Base-by-base conservation (phyloP, 2,797 vertebrate genomes). In the Diplodus puntazzo region DNA sequence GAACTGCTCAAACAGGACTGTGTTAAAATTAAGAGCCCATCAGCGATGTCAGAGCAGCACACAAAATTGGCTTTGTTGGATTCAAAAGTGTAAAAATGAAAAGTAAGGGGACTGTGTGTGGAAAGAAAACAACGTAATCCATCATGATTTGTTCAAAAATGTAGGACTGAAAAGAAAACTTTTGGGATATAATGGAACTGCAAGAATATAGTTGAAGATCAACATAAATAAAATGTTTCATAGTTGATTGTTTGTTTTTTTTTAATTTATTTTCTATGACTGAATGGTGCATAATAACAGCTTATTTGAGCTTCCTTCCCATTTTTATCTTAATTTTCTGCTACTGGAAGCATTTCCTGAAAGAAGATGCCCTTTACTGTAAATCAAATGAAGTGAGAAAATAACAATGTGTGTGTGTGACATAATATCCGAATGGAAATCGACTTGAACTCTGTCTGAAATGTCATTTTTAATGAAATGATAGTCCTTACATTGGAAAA, bases 1-100 rank as follows among this genome's bases (percentile, higher is more conserved):
- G 23, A 79, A 54, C 63, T 17, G 73, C 67, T 80, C 57, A 45
- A 59, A 75, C 58, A 11, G 14, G 49, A 58, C 61, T 54, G 54
- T 42, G 43, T 53, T 73, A 2, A 20, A 43, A 42, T 52, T 12
- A 49, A 60, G 69, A 23, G n/a, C 30, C 54, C 10, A 1, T 62
- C 50, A 17, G n/a, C 2, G 1, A 66, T 11, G 6, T 27, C 43
- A 61, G 30, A 62, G 50, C 17, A 18, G 8, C 25, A 9, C 27
- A 49, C 25, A 14, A 14, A 58, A 4, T 21, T 55, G 57, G 42
- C 30, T 50, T 45, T 69, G 11, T 50, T 54, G 12, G 65, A 25
- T 23, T 23, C 11, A 4, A 39, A 62, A 60, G 42, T 59, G 23
- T 48, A 34, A 18, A 61, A n/a, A 48, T 54, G 59, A 59, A 11